phyloP scores from a whole-genome alignment of 1,140 invertebrate species.

The Andrena cerasifolii region DNA sequence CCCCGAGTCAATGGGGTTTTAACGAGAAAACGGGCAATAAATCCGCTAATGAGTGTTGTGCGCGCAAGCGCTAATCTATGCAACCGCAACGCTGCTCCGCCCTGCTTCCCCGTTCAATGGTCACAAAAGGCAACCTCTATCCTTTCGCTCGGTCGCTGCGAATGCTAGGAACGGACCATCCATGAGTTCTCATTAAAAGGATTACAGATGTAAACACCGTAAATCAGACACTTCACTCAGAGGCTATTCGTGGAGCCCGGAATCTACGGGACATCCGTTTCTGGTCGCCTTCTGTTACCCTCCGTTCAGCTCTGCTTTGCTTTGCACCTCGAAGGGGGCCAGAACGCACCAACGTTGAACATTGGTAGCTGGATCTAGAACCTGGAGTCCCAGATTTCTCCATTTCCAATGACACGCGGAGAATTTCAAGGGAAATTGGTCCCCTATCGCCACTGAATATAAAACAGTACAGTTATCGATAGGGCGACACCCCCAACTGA shows the following conservation, averaged over 20 bases:
- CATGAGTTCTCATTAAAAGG: slow-evolving; percentile 69
- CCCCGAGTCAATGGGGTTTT: slow-evolving; percentile 41
- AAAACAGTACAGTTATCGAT: too few relatives aligned
- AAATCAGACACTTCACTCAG: slow-evolving; percentile 56
- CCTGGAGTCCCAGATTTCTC: too few relatives aligned
- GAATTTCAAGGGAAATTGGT: too few relatives aligned
- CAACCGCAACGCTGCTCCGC: slow-evolving; percentile 68
- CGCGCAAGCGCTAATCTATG: slow-evolving; percentile 73
- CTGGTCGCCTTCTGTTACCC: neutral
- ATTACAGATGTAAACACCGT: slow-evolving; percentile 70
- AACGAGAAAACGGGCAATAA: slow-evolving; percentile 68
- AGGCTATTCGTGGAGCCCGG: neutral
- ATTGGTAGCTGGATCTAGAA: too few relatives aligned
- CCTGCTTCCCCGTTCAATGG: slow-evolving; percentile 25
- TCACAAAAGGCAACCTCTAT: neutral
- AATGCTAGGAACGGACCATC: slow-evolving; percentile 1
- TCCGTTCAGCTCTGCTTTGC: neutral
- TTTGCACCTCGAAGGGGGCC: too few relatives aligned
- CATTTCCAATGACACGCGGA: too few relatives aligned
- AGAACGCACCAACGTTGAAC: too few relatives aligned
- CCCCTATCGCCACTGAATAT: too few relatives aligned
- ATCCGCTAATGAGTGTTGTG: slow-evolving; percentile 73
- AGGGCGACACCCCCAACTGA: too few relatives aligned
- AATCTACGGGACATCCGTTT: neutral
- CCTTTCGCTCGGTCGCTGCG: neutral